These are phyloP conservation scores for Dione vanillae DNA, from an alignment of 2,888 invertebrate genomes.

Conservation along the genomic window DNA sequence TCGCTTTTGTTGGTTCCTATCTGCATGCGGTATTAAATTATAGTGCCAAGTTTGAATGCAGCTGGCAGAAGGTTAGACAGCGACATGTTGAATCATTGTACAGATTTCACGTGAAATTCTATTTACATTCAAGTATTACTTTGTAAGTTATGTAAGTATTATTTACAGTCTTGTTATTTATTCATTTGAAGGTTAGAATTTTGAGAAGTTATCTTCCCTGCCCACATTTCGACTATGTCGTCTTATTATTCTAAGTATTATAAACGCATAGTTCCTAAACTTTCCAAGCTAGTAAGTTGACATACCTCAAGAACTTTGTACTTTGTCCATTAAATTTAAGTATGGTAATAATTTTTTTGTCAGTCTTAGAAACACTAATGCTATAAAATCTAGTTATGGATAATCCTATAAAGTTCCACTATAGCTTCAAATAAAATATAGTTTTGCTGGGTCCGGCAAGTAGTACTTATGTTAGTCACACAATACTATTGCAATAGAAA, in stretches of 20 bases:
- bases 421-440: background rate
- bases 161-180: background rate
- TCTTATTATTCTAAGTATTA: too few relatives aligned
- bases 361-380: too few relatives aligned
- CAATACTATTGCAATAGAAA: background rate
- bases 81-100: background rate
- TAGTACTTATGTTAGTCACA: background rate
- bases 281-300: too few relatives aligned
- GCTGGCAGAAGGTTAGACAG: background rate
- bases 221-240: too few relatives aligned
- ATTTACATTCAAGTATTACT: too few relatives aligned
- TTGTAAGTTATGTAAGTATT: background rate
- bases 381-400: too few relatives aligned
- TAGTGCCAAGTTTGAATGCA: background rate
- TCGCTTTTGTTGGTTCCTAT: conserved; percentile 16
- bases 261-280: too few relatives aligned
- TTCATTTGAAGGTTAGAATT: background rate
- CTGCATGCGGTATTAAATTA: conserved; percentile 8
- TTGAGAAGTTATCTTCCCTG: background rate
- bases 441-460: background rate
- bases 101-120: background rate
- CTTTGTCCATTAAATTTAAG: too few relatives aligned
- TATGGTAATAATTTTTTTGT: too few relatives aligned
- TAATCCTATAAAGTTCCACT: too few relatives aligned
- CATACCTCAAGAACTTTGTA: too few relatives aligned